Conservation (phyloP, 1,140 invertebrate species). For the Penaeus japonicus region DNA sequence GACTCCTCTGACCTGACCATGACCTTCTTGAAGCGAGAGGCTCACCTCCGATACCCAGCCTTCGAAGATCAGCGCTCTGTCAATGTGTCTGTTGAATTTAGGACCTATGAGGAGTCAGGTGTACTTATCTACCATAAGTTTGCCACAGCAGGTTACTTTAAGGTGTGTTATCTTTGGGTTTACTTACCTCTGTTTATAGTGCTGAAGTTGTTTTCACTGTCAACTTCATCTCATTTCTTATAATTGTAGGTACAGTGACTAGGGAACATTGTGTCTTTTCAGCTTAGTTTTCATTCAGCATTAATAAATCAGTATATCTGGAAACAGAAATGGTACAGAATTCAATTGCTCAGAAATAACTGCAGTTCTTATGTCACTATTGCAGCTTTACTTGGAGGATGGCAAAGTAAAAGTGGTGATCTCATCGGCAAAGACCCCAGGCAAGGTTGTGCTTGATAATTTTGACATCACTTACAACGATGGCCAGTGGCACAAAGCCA, state of each 20-base stretch:
- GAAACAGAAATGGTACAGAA: too few relatives aligned
- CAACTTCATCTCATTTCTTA: too few relatives aligned
- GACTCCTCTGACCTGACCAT: constrained; percentile 71
- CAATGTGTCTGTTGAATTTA: constrained; percentile 88
- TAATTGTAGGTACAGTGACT: too few relatives aligned
- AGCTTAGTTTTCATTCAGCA: too few relatives aligned
- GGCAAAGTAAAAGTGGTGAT: constrained; percentile 86
- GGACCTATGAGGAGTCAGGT: constrained; percentile 92
- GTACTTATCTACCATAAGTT: constrained; percentile 88
- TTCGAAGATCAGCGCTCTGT: constrained; percentile 78
- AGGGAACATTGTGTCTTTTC: too few relatives aligned
- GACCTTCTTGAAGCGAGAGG: constrained; percentile 79
- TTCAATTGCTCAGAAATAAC: too few relatives aligned
- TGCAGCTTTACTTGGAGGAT: constrained; percentile 77
- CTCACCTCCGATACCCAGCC: constrained; percentile 67
- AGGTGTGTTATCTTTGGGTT: constrained; percentile 68
- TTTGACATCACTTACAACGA: constrained; percentile 87
- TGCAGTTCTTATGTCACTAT: constrained; percentile 33
- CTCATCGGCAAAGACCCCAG: constrained; percentile 72
- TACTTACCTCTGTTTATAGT: not conserved
- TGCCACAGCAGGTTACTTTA: constrained; percentile 79
- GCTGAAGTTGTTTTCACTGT: too few relatives aligned
- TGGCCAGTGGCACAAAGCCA: constrained; percentile 84
- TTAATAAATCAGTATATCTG: too few relatives aligned
- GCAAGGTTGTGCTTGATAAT: constrained; percentile 77